These are phyloP conservation scores for Elachura formosa DNA, from an alignment of 2,113 vertebrate species.

Conservation along the genomic window DNA sequence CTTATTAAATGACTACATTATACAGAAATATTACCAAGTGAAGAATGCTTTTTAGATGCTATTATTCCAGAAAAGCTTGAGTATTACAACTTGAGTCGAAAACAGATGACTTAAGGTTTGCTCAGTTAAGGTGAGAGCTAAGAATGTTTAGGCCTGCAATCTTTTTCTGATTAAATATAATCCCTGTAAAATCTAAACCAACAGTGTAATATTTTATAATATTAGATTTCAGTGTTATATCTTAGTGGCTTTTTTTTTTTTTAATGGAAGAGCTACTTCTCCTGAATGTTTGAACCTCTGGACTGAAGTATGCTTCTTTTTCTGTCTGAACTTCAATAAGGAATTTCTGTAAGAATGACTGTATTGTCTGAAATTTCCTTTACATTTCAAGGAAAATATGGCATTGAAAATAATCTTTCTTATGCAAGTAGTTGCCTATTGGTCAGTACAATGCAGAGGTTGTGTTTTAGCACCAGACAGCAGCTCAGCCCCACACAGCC, in stretches of 20 bases:
- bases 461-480: background rate
- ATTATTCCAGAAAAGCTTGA: background rate
- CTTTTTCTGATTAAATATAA: background rate
- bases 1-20: background rate
- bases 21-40: background rate
- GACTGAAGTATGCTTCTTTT: background rate
- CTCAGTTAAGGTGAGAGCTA: background rate
- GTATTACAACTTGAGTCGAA: background rate
- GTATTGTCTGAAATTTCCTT: background rate
- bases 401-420: rapidly evolving
- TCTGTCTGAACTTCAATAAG: background rate
- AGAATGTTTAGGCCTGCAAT: background rate
- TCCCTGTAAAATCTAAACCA: background rate
- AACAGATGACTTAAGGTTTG: background rate
- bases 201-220: background rate
- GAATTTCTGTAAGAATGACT: background rate
- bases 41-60: background rate
- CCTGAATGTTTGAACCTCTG: background rate
- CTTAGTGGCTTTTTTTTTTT: background rate
- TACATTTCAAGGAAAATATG: background rate
- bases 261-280: background rate
- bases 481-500: background rate
- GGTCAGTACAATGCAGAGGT: background rate
- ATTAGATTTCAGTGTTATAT: background rate
- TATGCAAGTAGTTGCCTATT: background rate